phyloP scores from a whole-genome alignment of 2,888 invertebrate genomes.

The Girardia tigrina region DNA sequence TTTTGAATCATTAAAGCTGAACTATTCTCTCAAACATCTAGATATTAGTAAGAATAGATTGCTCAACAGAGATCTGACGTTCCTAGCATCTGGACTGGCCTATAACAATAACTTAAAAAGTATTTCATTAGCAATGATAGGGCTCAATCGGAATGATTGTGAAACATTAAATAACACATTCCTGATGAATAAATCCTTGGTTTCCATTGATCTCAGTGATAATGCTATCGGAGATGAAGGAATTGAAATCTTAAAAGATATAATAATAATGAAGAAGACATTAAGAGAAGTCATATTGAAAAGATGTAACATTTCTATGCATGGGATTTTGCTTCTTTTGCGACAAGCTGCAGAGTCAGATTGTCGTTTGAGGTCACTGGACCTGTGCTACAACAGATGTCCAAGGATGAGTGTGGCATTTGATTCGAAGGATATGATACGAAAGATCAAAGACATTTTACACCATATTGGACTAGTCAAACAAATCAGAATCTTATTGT shows the following conservation, averaged over 20 bases:
- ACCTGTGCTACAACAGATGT: background rate
- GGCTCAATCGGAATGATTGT: background rate
- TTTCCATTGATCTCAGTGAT: background rate
- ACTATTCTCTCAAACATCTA: background rate
- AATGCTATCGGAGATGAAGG: constrained; percentile 9
- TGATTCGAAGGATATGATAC: background rate
- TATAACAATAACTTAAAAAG: background rate
- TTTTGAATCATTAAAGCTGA: background rate
- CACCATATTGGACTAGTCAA: constrained; percentile 8
- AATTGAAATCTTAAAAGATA: background rate
- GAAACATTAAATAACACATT: background rate
- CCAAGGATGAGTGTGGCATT: background rate
- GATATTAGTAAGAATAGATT: background rate
- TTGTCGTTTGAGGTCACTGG: background rate
- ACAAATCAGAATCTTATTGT: background rate
- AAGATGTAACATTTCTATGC: background rate
- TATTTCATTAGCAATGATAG: background rate
- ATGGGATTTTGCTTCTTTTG: constrained; percentile 4
- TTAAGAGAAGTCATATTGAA: background rate
- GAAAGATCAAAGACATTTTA: background rate
- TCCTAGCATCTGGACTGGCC: background rate
- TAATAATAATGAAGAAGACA: background rate
- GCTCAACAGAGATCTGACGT: background rate
- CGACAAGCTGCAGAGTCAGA: constrained; percentile 5
- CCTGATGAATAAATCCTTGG: background rate